Percentiles rank a stretch among this genome's conserved stretches.
Conservation (phyloP, 2,797 vertebrate genomes). For the Australoheros facetus region DNA sequence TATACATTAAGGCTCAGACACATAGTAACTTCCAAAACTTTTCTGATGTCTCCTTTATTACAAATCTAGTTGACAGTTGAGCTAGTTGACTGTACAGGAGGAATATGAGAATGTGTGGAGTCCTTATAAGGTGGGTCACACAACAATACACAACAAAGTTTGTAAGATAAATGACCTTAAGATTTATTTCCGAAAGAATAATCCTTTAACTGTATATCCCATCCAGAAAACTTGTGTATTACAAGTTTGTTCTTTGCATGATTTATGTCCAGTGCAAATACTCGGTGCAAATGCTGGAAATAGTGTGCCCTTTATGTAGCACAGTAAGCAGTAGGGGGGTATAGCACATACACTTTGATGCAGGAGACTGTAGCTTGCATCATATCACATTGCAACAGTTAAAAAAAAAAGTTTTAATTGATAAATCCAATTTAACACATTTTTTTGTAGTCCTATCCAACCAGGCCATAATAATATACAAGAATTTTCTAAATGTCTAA, state of each 20-base stretch:
- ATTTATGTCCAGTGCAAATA: slow-evolving; percentile 31
- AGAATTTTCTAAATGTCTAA: neutral
- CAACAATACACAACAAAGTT: slow-evolving; percentile 1
- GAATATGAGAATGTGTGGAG: neutral
- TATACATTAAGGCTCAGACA: neutral
- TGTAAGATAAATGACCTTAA: slow-evolving; percentile 16
- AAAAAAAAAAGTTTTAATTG: neutral
- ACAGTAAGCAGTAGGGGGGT: slow-evolving; percentile 3
- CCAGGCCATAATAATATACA: neutral
- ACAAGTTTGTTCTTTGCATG: slow-evolving; percentile 19
- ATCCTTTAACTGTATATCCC: slow-evolving; percentile 23
- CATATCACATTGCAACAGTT: neutral
- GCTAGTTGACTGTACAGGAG: neutral
- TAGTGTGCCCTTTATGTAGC: slow-evolving; percentile 27
- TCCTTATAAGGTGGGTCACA: slow-evolving; percentile 12
- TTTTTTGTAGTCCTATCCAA: neutral
- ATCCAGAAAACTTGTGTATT: neutral
- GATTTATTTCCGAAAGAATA: slow-evolving; percentile 19
- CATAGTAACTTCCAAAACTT: neutral
- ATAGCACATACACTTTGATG: slow-evolving; percentile 12
- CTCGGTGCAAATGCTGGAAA: slow-evolving; percentile 15
- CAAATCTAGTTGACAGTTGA: neutral
- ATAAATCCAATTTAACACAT: neutral
- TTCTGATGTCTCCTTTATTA: neutral
- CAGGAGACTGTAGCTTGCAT: slow-evolving; percentile 9